Base-by-base conservation (phyloP, 2,113 vertebrate species). In the Cyanoramphus novaezelandiae region DNA sequence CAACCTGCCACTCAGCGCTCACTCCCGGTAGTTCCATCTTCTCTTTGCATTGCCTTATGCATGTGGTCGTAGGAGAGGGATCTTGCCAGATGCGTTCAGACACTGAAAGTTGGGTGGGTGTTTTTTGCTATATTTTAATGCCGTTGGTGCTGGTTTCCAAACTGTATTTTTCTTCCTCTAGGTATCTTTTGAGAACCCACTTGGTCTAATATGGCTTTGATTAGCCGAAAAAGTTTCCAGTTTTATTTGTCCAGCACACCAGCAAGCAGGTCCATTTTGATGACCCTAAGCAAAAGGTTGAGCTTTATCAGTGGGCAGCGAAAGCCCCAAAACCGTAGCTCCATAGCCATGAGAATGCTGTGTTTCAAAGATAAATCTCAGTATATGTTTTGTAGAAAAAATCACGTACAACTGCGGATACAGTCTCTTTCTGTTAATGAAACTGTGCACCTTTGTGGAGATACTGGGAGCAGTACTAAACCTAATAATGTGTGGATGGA, bases 391-490 rank as follows among this genome's bases (percentile, higher is more conserved):
- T 76, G 92, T 59, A 92, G 83, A 33, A 97, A 97, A 70, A 96
- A 83, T 18, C 96, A 98, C 0, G 80, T 97, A 37, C 97, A 97
- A 29, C 92, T 97, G 8, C 93, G 93, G 85, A 97, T 98, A 50
- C 97, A 96, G 25, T 82, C 90, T 5, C 96, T 97, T 44, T 84
- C 97, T 19, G 35, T 82, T 15, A 81, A 88, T 10, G 98, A 98
- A 83, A 91, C 97, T 1, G 80, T 95, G 4, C 95, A 93, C 43
- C 95, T 98, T 55, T 97, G 93, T 81, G 95, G 52, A 47, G 96
- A 97, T 14, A 67, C 44, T 0, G 82, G 82, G 25, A 96, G 85
- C 29, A 50, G 72, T 37, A 82, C 97, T n/a, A 91, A 96, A 37
- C 71, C 96, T 52, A 96, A 82, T 41, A 96, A 92, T 17, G 16